Evolutionary conservation across 2,113 vertebrate genomes (phyloP), one percentile per base, ranked within the genome.

Genomic region (Plecotus auritus): DNA sequence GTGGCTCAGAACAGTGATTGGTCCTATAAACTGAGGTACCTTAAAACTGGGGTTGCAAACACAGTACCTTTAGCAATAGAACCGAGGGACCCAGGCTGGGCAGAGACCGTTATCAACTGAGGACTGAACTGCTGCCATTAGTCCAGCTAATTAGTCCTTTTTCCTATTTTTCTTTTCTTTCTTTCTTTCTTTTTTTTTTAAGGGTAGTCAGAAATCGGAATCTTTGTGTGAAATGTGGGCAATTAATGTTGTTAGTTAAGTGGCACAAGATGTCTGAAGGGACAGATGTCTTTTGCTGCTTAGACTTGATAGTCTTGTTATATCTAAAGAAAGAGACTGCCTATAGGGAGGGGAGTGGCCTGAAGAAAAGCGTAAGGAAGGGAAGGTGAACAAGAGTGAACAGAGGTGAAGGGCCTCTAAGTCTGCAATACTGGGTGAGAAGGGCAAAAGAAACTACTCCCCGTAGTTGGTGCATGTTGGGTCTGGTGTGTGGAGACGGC

Each of bases 221-320:
- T 95, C 81, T 95, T 47, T 51, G n/a, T 66, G 22, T 85, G 80
- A 82, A 93, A 73, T 81, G 9, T 78, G 37, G 54, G 28, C 37
- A 92, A 69, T 66, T 69, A 47, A 66, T 42, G n/a, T 49, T 88
- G 56, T 42, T 26, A 0, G 0, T 20, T 61, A 85, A 66, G 56
- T 78, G 70, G 17, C 59, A 51, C 7, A 69, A 35, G 17, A 40
- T 26, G 1, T 74, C 70, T 81, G 17, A 12, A 35, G 40, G 16
- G 49, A 81, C n/a, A 85, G 42, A 85, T 59, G 47, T 91, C 81
- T 91, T 96, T 76, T 90, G 47, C 61, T 85, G 16, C 54, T 86
- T 69, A 70, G 74, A 73, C 5, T 72, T 84, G 35, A 59, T 40
- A 30, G 47, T 54, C 47, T 86, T 20, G n/a, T 26, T 32, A 37